These are phyloP conservation scores for Rhabdophis nuchalis DNA, from an alignment of 2,797 vertebrate genomes.

Conservation along the genomic window DNA sequence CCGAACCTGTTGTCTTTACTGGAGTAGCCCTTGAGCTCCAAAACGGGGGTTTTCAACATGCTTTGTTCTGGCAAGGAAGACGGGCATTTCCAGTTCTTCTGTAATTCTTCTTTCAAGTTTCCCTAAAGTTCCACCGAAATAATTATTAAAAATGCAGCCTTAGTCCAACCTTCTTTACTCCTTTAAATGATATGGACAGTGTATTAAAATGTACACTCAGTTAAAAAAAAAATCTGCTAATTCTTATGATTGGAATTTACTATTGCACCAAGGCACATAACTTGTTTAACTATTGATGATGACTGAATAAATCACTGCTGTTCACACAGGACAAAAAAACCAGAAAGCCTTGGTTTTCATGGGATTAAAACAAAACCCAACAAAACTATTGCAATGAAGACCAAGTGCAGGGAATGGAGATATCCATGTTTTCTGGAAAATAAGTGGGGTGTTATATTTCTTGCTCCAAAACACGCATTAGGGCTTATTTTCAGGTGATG, in stretches of 20 bases:
- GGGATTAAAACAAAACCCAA: neutral
- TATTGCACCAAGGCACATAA: neutral
- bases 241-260: neutral
- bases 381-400: neutral
- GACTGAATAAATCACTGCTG: neutral
- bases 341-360: neutral
- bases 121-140: neutral
- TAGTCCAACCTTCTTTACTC: neutral
- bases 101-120: neutral
- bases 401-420: neutral
- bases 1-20: neutral
- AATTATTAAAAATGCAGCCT: neutral
- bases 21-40: neutral
- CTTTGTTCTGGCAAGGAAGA: neutral
- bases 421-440: neutral
- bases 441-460: too few species aligned
- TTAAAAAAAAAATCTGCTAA: neutral
- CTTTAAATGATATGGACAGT: neutral
- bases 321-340: neutral
- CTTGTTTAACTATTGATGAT: neutral
- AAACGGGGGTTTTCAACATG: neutral
- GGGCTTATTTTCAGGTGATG: too few species aligned
- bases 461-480: too few species aligned
- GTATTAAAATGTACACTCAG: neutral
- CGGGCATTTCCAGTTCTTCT: constrained; percentile 3